Percentiles rank a stretch among this genome's conserved stretches.
Evolutionary conservation across 2,888 invertebrate species (phyloP).

Genomic region (Macrosiphum euphorbiae): DNA sequence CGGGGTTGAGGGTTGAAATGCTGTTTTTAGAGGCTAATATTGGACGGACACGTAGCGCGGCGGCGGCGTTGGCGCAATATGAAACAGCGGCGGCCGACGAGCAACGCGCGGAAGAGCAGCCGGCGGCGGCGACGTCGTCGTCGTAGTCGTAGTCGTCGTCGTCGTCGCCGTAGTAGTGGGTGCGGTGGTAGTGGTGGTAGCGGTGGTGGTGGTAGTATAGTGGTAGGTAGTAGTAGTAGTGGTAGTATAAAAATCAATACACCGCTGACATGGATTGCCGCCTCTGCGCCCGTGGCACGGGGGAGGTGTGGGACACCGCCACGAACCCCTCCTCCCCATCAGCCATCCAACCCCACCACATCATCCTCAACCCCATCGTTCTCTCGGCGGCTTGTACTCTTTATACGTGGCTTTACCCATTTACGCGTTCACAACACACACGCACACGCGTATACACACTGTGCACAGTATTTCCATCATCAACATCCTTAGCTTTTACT

Average conservation of each 20-base stretch:
- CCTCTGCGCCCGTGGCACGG: slow-evolving; percentile 1
- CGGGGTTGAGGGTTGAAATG: slow-evolving; percentile 35
- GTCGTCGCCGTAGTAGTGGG: background rate
- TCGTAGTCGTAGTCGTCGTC: background rate
- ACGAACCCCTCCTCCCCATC: background rate
- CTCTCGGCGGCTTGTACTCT: background rate
- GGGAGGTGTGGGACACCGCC: background rate
- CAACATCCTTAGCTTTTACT: slow-evolving; percentile 31
- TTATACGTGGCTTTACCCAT: slow-evolving; percentile 23
- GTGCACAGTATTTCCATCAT: background rate
- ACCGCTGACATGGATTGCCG: slow-evolving; percentile 51
- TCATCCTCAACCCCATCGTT: background rate
- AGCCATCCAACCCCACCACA: background rate
- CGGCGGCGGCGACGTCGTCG: background rate
- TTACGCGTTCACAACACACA: slow-evolving; percentile 9
- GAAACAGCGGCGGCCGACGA: background rate
- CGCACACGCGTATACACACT: background rate
- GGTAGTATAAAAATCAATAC: slow-evolving; percentile 63
- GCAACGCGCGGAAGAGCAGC: slow-evolving; percentile 33
- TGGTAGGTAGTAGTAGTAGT: background rate
- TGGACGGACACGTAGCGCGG: background rate
- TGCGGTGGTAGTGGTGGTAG: background rate
- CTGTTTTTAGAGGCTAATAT: slow-evolving; percentile 15
- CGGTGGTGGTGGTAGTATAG: background rate
- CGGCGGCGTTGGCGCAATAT: background rate